Conservation (phyloP, 2,797 vertebrate species). For the Paguma larvata region DNA sequence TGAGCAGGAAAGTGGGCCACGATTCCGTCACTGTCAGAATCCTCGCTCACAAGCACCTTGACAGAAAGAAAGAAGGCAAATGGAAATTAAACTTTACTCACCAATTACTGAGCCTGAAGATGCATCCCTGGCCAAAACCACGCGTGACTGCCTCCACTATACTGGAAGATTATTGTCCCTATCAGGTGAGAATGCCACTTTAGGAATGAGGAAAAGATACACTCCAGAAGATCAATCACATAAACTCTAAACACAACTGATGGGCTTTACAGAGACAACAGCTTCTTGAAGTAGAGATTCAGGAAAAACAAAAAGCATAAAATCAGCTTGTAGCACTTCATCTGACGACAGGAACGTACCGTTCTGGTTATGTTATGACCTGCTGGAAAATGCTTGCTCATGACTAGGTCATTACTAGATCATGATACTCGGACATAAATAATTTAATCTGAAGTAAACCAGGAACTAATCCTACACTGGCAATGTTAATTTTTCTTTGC, state of each 20-base stretch:
- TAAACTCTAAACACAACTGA: not conserved
- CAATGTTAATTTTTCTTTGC: not conserved
- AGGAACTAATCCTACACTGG: not conserved
- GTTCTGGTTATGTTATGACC: not conserved
- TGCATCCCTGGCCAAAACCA: not conserved
- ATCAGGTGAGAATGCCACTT: not conserved
- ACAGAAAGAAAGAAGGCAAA: constrained; percentile 45
- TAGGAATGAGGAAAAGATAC: not conserved
- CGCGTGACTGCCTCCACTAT: not conserved
- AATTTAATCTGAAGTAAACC: constrained; percentile 1
- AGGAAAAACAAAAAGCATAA: not conserved
- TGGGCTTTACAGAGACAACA: not conserved
- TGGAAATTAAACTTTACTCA: not conserved
- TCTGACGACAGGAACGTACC: not conserved
- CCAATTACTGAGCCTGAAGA: not conserved
- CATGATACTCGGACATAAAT: not conserved
- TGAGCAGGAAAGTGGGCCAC: constrained; percentile 99
- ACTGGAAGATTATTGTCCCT: not conserved
- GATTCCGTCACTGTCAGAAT: constrained; percentile 96
- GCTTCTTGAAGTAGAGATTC: not conserved
- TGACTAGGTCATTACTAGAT: not conserved
- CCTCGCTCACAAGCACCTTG: constrained; percentile 97
- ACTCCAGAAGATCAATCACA: not conserved
- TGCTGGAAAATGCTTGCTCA: not conserved
- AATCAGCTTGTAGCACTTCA: not conserved